Percentiles rank a stretch among this genome's conserved stretches.
Evolutionary conservation across 2,888 invertebrate species (phyloP).

Genomic region (Callinectes sapidus): DNA sequence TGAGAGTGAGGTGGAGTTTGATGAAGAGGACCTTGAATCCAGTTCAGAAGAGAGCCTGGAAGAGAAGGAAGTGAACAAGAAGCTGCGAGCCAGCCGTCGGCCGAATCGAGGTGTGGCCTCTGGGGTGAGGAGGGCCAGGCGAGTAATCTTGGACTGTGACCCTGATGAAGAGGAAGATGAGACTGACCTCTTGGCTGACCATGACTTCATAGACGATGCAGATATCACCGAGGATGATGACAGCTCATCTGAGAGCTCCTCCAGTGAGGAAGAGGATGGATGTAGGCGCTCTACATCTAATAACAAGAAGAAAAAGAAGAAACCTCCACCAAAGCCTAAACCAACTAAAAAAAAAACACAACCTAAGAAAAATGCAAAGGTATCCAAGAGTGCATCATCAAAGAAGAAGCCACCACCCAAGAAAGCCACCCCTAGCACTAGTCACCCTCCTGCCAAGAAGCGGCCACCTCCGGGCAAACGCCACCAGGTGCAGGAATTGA

Average conservation of each 20-base stretch:
- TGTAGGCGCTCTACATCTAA: conserved; percentile 39
- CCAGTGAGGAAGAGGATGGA: conserved; percentile 50
- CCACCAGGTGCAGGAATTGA: conserved; percentile 46
- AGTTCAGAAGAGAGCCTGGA: conserved; percentile 67
- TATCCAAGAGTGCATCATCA: not conserved
- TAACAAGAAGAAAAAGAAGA: conserved; percentile 49
- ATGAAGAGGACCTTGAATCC: conserved; percentile 61
- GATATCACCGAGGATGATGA: conserved; percentile 45
- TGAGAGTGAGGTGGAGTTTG: conserved; percentile 70
- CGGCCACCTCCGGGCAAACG: conserved; percentile 42
- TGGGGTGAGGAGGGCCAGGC: conserved; percentile 58
- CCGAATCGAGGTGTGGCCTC: conserved; percentile 50
- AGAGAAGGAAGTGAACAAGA: conserved; percentile 47
- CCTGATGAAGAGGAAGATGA: conserved; percentile 58
- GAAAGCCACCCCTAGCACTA: conserved; percentile 15
- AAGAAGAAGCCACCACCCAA: conserved; percentile 36
- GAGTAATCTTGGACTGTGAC: conserved; percentile 66
- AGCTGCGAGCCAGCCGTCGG: conserved; percentile 32
- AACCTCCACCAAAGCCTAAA: conserved; percentile 42
- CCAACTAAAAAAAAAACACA: conserved; percentile 43
- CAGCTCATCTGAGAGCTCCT: not conserved
- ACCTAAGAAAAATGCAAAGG: conserved; percentile 45
- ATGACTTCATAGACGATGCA: conserved; percentile 68
- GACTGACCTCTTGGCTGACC: conserved; percentile 66
- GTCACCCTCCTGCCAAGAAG: conserved; percentile 29